A percentile compares a stretch with the other conserved stretches of the same genome.
Conservation (phyloP, 2,888 invertebrate genomes). For the Hirtodrosophila confusa region DNA sequence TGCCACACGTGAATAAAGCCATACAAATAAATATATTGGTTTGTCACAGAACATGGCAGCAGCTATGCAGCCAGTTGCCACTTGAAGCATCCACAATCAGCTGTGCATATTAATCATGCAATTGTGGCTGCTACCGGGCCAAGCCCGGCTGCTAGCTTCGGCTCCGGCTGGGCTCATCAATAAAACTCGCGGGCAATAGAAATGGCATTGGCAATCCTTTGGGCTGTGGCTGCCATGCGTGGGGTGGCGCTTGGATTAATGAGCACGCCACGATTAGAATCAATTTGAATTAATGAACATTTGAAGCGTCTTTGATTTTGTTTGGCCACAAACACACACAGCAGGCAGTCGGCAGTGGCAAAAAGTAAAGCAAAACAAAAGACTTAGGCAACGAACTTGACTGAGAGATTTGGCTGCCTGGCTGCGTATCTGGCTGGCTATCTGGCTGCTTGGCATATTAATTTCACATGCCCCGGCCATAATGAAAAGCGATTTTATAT, state of each 20-base stretch:
- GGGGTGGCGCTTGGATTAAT: conserved; percentile 77
- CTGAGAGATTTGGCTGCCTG: conserved; percentile 48
- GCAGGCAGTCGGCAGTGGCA: conserved; percentile 29
- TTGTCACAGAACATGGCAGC: conserved; percentile 53
- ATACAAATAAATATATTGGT: conserved; percentile 18
- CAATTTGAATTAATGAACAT: conserved; percentile 76
- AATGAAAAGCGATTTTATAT: conserved; percentile 77
- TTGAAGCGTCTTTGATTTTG: conserved; percentile 68
- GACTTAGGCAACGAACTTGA: conserved; percentile 77
- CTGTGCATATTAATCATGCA: conserved; percentile 60
- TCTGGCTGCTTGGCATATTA: conserved; percentile 52
- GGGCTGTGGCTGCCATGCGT: conserved; percentile 46
- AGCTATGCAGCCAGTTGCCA: conserved; percentile 21
- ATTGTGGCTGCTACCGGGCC: conserved; percentile 35
- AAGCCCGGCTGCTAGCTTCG: conserved; percentile 15
- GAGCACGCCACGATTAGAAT: conserved; percentile 75
- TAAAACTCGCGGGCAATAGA: conserved; percentile 60
- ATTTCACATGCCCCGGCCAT: conserved; percentile 69
- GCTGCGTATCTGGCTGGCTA: conserved; percentile 3
- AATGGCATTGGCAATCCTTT: conserved; percentile 53
- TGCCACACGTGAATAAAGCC: conserved; percentile 1
- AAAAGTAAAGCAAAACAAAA: conserved; percentile 63
- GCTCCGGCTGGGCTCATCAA: conserved; percentile 53
- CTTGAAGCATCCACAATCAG: conserved; percentile 14
- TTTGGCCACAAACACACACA: conserved; percentile 67